Evolutionary conservation across 2,888 invertebrate genomes (phyloP), one percentile per base, ranked within the genome.

Genomic region (Paralinhomoeus sp.): DNA sequence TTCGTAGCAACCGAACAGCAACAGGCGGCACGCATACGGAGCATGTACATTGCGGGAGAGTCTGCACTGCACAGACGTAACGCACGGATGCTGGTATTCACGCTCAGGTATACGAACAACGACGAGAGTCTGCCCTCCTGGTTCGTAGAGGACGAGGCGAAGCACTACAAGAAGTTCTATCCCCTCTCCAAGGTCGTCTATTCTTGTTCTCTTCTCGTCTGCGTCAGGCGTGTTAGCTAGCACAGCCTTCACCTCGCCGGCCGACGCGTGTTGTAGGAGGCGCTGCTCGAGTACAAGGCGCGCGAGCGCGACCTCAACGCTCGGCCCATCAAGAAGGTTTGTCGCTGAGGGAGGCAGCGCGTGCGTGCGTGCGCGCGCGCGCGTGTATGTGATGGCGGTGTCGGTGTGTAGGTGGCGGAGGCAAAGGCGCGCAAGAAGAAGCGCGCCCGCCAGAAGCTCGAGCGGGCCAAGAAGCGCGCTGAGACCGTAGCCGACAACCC

Each of bases 381-480:
- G n/a, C n/a, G n/a, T n/a, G n/a, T n/a, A n/a, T n/a, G n/a, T n/a
- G n/a, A n/a, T n/a, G n/a, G n/a, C n/a, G n/a, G n/a, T n/a, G n/a
- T n/a, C n/a, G n/a, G n/a, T n/a, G n/a, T n/a, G n/a, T n/a, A 97
- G 56, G 81, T 97, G 0, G 75, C 87, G 53, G 89, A 99, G 68
- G 97, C 97, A 0, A 93, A 87, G 67, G 85, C 87, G 0, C 75
- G 97, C 45, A 97, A 93, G 73, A 87, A 89, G 76, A 78, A 76
- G 65, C 78, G 84, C 51, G 77, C 58, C 41, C 41, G 80, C 47
- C 78, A 75, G 58, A 78, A 79, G 61, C 66, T 93, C 67, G 83
- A 85, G 51, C 82, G 79, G 57, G 89, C 87, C 0, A 81, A 85
- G 68, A 93, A 93, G 70, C 84, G 82, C 67, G 80, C 85, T 0